Percentiles rank a stretch among this genome's conserved stretches.
Conservation (phyloP, 2,113 vertebrate genomes). For the Haplochromis vanheusdeni region DNA sequence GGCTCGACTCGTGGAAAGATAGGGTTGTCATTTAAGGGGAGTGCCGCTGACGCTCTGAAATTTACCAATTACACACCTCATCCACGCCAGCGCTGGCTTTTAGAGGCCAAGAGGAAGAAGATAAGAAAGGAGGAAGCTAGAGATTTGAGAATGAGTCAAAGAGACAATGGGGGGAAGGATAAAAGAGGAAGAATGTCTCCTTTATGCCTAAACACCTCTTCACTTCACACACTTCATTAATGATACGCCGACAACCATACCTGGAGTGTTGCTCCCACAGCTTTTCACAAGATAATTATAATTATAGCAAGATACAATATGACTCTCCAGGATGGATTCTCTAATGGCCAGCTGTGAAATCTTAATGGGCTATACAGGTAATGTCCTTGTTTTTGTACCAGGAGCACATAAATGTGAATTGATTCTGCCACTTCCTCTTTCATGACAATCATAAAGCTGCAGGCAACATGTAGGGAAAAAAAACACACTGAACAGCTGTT, state of each 20-base stretch:
- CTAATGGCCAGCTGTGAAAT: background rate
- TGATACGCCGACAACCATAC: background rate
- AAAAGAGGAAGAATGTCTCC: background rate
- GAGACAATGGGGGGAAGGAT: background rate
- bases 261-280: background rate
- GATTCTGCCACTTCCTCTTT: background rate
- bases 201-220: background rate
- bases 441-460: background rate
- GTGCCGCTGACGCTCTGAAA: slow-evolving; percentile 63
- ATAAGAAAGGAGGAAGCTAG: background rate
- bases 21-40: slow-evolving; percentile 73
- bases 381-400: slow-evolving; percentile 20
- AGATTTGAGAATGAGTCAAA: background rate
- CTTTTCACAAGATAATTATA: slow-evolving; percentile 19
- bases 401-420: background rate
- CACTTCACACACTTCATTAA: background rate
- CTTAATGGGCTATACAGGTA: slow-evolving; percentile 1
- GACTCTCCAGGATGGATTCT: slow-evolving; percentile 3
- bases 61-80: slow-evolving; percentile 72
- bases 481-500: background rate
- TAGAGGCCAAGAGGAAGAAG: background rate
- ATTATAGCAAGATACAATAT: slow-evolving; percentile 11
- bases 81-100: background rate
- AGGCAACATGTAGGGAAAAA: background rate
- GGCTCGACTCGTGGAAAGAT: slow-evolving; percentile 60